Evolutionary conservation across 2,888 invertebrate genomes (phyloP).

Genomic region (Lypha dubia): DNA sequence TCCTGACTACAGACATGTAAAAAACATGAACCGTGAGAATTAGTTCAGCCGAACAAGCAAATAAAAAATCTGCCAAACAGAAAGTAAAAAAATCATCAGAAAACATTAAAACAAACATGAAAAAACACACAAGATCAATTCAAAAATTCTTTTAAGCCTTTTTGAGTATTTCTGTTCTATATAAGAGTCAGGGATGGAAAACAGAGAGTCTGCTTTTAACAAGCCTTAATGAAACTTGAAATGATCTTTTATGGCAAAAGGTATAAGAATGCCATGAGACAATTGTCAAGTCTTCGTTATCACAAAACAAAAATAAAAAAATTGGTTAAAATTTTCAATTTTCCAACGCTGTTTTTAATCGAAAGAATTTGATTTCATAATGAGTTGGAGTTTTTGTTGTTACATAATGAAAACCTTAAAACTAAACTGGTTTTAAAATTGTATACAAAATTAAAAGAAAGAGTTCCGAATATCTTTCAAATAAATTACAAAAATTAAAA

Average conservation of each 20-base stretch:
- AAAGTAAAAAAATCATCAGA: conserved; percentile 31
- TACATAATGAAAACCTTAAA: conserved; percentile 48
- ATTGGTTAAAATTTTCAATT: neutral
- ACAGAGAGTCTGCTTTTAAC: neutral
- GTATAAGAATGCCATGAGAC: too few species aligned
- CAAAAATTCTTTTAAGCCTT: conserved; percentile 47
- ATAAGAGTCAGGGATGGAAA: conserved; percentile 31
- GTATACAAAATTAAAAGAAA: conserved; percentile 12
- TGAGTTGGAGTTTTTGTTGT: conserved; percentile 47
- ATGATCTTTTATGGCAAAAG: too few species aligned
- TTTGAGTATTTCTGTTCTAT: conserved; percentile 9
- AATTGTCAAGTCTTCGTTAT: neutral
- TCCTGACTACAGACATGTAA: conserved; percentile 51
- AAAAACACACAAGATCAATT: conserved; percentile 33
- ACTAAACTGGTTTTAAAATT: conserved; percentile 58
- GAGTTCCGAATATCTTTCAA: conserved; percentile 50
- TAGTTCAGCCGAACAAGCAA: conserved; percentile 57
- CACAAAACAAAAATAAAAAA: too few species aligned
- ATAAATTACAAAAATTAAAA: conserved; percentile 26
- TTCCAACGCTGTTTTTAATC: conserved; percentile 8
- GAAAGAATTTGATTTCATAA: conserved; percentile 47
- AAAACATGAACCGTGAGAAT: conserved; percentile 67
- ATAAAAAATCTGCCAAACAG: conserved; percentile 28
- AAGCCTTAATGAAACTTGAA: neutral
- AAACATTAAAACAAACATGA: conserved; percentile 54